phyloP scores from a whole-genome alignment of 2,113 vertebrate genomes.

The Drymodes brunneopygia region DNA sequence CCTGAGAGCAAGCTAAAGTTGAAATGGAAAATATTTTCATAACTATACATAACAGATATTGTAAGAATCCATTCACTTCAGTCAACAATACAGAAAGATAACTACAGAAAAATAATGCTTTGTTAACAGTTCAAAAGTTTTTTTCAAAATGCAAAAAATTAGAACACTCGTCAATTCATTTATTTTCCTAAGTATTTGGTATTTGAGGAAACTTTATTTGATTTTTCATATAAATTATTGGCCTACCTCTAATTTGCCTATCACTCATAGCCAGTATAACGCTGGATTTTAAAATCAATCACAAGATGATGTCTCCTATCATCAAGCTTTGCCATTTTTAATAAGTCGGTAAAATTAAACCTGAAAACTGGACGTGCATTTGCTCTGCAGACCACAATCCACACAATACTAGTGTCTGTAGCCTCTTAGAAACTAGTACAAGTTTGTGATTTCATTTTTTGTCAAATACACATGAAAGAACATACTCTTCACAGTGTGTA shows the following conservation, averaged over 20 bases:
- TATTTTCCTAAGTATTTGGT: not conserved
- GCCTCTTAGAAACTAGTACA: not conserved
- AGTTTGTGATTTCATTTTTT: not conserved
- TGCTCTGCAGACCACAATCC: not conserved
- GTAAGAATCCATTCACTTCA: not conserved
- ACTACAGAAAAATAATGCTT: not conserved
- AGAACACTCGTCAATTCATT: not conserved
- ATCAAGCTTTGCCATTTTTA: not conserved
- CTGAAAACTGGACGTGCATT: not conserved
- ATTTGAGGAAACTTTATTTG: not conserved
- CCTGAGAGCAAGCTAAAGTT: not conserved
- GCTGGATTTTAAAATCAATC: not conserved
- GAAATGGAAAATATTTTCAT: not conserved
- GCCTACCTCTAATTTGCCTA: not conserved
- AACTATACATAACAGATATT: not conserved
- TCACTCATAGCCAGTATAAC: not conserved
- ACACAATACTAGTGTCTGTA: not conserved
- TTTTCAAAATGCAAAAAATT: not conserved
- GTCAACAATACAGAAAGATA: not conserved
- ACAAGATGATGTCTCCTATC: not conserved
- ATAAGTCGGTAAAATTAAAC: not conserved
- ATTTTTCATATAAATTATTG: not conserved
- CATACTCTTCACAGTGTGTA: not conserved
- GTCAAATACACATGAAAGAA: not conserved
- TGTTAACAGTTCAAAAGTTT: not conserved